Conservation (phyloP, 2,113 vertebrate species). For the Atrichornis clamosus region DNA sequence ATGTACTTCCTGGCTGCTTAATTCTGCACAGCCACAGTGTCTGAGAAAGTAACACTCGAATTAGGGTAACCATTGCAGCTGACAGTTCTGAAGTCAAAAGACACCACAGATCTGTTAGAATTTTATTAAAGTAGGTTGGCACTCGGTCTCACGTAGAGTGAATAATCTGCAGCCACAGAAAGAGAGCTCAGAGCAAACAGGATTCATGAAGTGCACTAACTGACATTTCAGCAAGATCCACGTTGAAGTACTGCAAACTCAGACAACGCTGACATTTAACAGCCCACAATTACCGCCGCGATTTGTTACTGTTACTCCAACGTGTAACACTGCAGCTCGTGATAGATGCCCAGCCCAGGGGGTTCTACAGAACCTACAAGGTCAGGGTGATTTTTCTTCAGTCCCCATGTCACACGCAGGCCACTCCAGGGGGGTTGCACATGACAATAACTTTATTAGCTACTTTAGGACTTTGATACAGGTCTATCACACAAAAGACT, state of each 20-base stretch:
- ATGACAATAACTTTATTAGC: background rate
- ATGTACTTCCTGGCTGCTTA: background rate
- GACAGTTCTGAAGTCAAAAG: background rate
- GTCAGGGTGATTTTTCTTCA: background rate
- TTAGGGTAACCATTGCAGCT: background rate
- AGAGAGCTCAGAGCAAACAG: background rate
- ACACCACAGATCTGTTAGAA: background rate
- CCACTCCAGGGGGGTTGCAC: background rate
- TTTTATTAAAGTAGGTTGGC: background rate
- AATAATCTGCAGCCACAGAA: background rate
- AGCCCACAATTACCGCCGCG: background rate
- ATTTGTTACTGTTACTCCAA: background rate
- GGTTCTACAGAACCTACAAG: background rate
- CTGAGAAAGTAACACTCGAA: background rate
- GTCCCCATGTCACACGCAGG: rapidly evolving
- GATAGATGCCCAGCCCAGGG: background rate
- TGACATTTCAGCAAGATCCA: background rate
- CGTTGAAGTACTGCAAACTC: background rate
- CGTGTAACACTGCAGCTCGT: background rate
- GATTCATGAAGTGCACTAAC: background rate
- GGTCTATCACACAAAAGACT: background rate
- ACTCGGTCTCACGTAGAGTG: rapidly evolving
- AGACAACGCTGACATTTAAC: background rate
- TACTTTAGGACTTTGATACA: background rate
- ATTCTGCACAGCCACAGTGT: background rate